These are phyloP conservation scores for Gallinago stenura DNA, from an alignment of 2,797 vertebrate species.

Conservation along the genomic window DNA sequence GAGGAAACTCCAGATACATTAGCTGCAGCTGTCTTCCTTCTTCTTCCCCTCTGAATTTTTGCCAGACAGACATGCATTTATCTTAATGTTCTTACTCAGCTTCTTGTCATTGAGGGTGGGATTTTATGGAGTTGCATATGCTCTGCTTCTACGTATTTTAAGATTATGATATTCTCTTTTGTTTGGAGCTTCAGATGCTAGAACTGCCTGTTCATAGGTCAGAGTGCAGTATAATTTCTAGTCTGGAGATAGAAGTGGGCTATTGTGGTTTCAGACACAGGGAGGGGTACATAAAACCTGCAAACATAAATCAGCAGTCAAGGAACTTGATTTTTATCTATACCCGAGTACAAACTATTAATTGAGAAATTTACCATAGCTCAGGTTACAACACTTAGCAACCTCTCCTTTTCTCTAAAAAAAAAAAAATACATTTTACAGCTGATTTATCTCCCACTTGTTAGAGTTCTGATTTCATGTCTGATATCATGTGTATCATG, in stretches of 20 bases:
- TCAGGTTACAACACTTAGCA: background rate
- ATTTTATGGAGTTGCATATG: background rate
- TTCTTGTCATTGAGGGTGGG: background rate
- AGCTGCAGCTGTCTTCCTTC: background rate
- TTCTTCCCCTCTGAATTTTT: slow-evolving; percentile 15
- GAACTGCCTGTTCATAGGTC: background rate
- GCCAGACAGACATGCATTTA: background rate
- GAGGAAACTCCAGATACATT: slow-evolving; percentile 26
- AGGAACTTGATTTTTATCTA: background rate
- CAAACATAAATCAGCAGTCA: background rate
- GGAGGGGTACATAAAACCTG: background rate
- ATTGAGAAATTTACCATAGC: background rate
- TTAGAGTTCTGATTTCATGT: background rate
- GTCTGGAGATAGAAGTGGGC: background rate
- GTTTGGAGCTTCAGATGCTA: background rate
- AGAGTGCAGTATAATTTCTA: background rate
- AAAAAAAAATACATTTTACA: background rate
- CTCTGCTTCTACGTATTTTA: background rate
- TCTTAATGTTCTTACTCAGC: slow-evolving; percentile 14
- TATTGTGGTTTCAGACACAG: background rate
- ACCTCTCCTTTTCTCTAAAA: background rate
- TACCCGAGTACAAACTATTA: background rate
- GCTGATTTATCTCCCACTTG: background rate
- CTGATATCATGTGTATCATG: background rate
- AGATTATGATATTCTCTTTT: background rate